phyloP scores from a whole-genome alignment of 2,797 vertebrate genomes.

The Cottoperca gobio region DNA sequence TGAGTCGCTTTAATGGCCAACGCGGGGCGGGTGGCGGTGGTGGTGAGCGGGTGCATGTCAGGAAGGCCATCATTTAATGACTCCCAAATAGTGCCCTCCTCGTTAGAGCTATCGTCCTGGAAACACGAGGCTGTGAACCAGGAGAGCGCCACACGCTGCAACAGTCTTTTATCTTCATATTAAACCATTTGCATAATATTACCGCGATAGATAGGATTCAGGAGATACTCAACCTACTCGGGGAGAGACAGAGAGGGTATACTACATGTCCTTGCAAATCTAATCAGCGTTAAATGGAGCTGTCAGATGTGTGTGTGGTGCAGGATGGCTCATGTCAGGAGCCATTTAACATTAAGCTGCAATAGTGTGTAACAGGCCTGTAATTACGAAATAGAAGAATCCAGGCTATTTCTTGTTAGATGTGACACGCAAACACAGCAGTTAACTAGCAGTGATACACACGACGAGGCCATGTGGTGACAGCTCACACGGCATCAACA shows the following conservation, averaged over 20 bases:
- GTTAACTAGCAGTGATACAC: conserved; percentile 59
- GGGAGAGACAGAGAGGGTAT: conserved; percentile 77
- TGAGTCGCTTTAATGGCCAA: conserved; percentile 86
- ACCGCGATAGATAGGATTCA: conserved; percentile 76
- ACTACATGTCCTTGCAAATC: conserved; percentile 86
- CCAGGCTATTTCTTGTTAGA: conserved; percentile 49
- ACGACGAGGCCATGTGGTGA: conserved; percentile 37
- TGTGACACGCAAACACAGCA: conserved; percentile 64
- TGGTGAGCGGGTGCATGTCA: conserved; percentile 83
- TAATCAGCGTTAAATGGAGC: conserved; percentile 87
- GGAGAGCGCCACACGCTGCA: conserved; percentile 80
- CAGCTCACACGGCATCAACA: conserved; percentile 10
- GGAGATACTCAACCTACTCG: conserved; percentile 81
- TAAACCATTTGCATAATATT: conserved; percentile 91
- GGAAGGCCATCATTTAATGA: conserved; percentile 88
- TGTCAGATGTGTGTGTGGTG: conserved; percentile 65
- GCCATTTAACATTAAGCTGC: conserved; percentile 77
- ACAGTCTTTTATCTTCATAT: conserved; percentile 89
- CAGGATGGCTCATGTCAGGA: conserved; percentile 72
- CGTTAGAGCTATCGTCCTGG: conserved; percentile 86
- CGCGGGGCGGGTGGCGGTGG: conserved; percentile 73
- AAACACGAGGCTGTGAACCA: conserved; percentile 86
- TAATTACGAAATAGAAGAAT: conserved; percentile 78
- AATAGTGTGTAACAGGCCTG: conserved; percentile 65
- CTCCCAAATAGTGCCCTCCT: conserved; percentile 88